Evolutionary conservation across 2,888 invertebrate genomes (phyloP).

Genomic region (Trissoscelio sp.): DNA sequence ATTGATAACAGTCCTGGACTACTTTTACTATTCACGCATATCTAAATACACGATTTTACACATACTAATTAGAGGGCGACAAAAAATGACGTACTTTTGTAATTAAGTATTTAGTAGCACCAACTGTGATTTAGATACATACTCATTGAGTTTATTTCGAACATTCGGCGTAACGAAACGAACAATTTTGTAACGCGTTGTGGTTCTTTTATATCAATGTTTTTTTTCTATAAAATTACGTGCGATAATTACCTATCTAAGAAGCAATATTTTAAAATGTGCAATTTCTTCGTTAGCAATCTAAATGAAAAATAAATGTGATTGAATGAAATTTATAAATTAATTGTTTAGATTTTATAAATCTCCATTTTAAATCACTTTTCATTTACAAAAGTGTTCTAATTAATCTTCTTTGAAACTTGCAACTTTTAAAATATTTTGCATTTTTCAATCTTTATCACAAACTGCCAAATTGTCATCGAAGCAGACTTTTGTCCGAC

Average conservation of each 20-base stretch:
- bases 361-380: neutral
- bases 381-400: too few species aligned
- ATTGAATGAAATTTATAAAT: too few species aligned
- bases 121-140: constrained; percentile 84
- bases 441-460: neutral
- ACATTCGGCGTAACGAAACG: constrained; percentile 38
- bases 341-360: too few species aligned
- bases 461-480: constrained; percentile 23
- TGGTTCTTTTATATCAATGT: constrained; percentile 2
- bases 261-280: constrained; percentile 17
- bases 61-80: constrained; percentile 54
- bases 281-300: neutral
- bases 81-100: constrained; percentile 68
- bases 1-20: constrained; percentile 50
- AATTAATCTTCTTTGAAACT: neutral
- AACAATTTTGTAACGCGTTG: constrained; percentile 42
- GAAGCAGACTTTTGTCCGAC: constrained; percentile 19
- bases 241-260: constrained; percentile 3
- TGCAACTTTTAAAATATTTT: neutral
- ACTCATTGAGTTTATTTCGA: constrained; percentile 78
- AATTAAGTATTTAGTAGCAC: constrained; percentile 82
- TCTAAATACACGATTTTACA: constrained; percentile 41
- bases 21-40: constrained; percentile 29
- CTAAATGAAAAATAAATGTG: too few species aligned
- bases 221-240: constrained; percentile 1